Evolutionary conservation across 1,140 invertebrate genomes (phyloP), one percentile per base, ranked within the genome.

Genomic region (Hetaerina americana): DNA sequence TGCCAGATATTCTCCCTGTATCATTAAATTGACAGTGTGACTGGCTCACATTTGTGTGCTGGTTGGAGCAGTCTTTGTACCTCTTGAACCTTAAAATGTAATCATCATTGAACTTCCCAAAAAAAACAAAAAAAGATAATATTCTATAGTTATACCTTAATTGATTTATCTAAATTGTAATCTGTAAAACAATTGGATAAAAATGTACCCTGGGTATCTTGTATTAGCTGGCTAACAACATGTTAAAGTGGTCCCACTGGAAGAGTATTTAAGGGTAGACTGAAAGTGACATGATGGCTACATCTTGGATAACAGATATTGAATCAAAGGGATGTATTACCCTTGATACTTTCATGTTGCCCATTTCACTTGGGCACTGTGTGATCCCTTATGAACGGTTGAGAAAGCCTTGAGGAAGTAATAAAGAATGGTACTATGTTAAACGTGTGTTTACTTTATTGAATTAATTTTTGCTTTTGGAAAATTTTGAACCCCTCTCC

Each of bases 1-100:
- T 69, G 26, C 26, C 28, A 27, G 28, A 69, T 69, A 69, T 69
- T 28, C 68, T 57, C 40, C 40, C 40, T 57, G 40, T 57, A 57
- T 57, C 40, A 18, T 57, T 57, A 57, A 57, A 57, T 57, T 57
- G 40, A 57, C 40, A 18, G 40, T 57, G 40, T 57, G 10, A 12
- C 40, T n/a, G 22, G 40, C 40, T 57, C 40, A 57, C 22, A 2
- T 57, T 57, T 57, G 3, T 10, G 10, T 57, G 40, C 10, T 12
- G 40, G 15, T 57, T 2, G 2, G 15, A n/a, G 15, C 15, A n/a
- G 15, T 18, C 22, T n/a, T 57, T 57, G 40, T 57, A 57, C 40
- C 40, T 57, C 40, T 57, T 57, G 40, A 57, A 18, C 40, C 40
- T 57, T 57, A 57, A 57, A 57, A 18, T 57, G 40, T 57, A 57